Conservation (phyloP, 2,113 vertebrate species). For the Paraplagusia blochii region DNA sequence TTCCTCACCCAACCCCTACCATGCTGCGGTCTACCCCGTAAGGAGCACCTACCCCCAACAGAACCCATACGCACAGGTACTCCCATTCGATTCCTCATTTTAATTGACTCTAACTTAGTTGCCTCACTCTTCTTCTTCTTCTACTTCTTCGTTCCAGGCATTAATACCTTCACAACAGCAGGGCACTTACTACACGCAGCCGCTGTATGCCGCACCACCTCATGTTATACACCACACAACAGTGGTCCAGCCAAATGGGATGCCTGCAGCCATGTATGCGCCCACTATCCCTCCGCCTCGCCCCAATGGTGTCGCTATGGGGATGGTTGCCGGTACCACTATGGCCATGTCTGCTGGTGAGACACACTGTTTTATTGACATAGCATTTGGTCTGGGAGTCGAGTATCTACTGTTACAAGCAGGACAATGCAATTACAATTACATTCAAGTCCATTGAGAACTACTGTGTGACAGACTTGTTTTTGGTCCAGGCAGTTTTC, state of each 20-base stretch:
- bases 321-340: constrained; percentile 96
- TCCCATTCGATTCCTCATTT: not conserved
- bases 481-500: too few species aligned
- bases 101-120: not conserved
- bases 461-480: too few species aligned
- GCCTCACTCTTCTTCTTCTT: not conserved
- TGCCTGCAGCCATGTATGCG: constrained; percentile 94
- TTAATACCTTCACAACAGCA: constrained; percentile 80
- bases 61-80: constrained; percentile 92
- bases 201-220: constrained; percentile 93
- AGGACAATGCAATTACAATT: too few species aligned
- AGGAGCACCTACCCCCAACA: constrained; percentile 96
- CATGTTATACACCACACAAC: constrained; percentile 99
- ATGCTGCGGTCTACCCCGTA: constrained; percentile 90
- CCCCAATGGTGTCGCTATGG: constrained; percentile 89
- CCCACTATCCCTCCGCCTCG: constrained; percentile 81
- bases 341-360: constrained; percentile 99
- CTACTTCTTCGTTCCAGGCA: constrained; percentile 47
- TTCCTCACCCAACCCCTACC: constrained; percentile 90
- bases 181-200: constrained; percentile 96
- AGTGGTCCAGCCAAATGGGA: constrained; percentile 97
- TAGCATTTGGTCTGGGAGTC: too few species aligned
- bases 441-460: too few species aligned
- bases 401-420: too few species aligned
- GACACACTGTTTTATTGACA: constrained; percentile 17